These are phyloP conservation scores for Burhinus bistriatus DNA, from an alignment of 2,113 vertebrate species.

Conservation along the genomic window DNA sequence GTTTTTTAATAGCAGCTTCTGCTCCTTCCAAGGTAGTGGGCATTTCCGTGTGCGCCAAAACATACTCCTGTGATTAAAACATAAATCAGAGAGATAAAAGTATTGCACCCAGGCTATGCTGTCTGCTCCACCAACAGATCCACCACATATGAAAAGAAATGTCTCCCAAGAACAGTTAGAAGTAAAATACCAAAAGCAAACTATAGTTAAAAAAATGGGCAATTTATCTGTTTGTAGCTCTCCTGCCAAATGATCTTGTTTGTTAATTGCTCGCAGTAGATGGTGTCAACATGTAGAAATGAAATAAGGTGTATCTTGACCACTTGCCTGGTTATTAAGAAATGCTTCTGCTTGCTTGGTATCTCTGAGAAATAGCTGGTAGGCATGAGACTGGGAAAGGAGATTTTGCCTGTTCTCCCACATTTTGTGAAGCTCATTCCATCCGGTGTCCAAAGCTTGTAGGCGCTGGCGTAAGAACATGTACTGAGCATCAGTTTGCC, in stretches of 20 bases:
- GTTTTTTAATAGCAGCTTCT: constrained; percentile 96
- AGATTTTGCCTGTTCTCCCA: constrained; percentile 99
- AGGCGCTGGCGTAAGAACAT: constrained; percentile 98
- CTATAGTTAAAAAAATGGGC: background rate
- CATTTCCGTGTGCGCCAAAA: constrained; percentile 97
- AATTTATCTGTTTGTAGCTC: background rate
- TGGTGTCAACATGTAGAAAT: background rate
- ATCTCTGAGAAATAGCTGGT: constrained; percentile 96
- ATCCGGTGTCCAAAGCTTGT: constrained; percentile 95
- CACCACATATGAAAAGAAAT: background rate
- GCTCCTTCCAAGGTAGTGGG: constrained; percentile 93
- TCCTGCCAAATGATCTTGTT: background rate
- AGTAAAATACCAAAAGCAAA: background rate
- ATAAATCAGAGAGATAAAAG: background rate
- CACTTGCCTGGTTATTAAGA: constrained; percentile 96
- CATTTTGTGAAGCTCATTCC: constrained; percentile 99
- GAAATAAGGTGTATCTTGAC: background rate
- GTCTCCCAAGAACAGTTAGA: background rate
- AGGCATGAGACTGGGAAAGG: constrained; percentile 94
- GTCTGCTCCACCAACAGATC: background rate
- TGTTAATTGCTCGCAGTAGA: background rate
- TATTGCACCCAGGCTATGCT: background rate
- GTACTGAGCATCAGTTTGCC: constrained; percentile 95
- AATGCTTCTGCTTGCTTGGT: constrained; percentile 98
- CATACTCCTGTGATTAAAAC: constrained; percentile 84